phyloP scores from a whole-genome alignment of 2,888 invertebrate species.

The Caenorhabditis panamensis region DNA sequence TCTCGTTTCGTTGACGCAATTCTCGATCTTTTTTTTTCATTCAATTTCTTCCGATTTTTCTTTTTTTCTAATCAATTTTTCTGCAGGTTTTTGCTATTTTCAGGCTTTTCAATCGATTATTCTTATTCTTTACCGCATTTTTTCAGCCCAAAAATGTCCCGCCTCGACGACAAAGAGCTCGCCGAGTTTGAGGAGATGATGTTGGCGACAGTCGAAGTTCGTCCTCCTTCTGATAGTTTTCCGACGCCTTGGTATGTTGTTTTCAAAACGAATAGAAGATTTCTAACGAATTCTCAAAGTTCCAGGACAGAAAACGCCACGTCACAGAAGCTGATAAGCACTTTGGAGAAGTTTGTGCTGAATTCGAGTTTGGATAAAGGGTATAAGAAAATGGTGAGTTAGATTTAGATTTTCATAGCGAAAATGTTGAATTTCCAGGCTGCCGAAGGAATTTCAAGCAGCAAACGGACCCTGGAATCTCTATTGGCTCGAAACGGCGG shows the following conservation, averaged over 20 bases:
- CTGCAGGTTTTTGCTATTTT: not conserved
- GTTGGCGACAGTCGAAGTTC: too few relatives aligned
- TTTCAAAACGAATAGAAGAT: not conserved
- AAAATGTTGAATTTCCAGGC: slow-evolving; percentile 17
- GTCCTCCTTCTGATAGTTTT: too few relatives aligned
- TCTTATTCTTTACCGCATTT: not conserved
- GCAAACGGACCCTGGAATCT: slow-evolving; percentile 51
- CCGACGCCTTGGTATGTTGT: slow-evolving; percentile 1
- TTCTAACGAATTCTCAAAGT: slow-evolving; percentile 13
- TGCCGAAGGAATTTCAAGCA: slow-evolving; percentile 42
- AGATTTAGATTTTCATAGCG: not conserved
- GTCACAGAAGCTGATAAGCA: slow-evolving; percentile 34
- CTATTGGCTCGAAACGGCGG: slow-evolving; percentile 55
- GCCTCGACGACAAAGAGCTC: not conserved
- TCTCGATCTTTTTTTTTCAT: slow-evolving; percentile 4
- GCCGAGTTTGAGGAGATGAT: not conserved
- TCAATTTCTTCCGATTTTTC: not conserved
- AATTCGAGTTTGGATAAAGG: slow-evolving; percentile 35
- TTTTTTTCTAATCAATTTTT: slow-evolving; percentile 5
- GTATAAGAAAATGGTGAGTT: slow-evolving; percentile 46
- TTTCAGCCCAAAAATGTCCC: not conserved
- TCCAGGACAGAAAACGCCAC: slow-evolving; percentile 46
- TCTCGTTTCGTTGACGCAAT: slow-evolving; percentile 2
- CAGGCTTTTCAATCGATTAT: too few relatives aligned
- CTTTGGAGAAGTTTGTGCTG: slow-evolving; percentile 42